Conservation (phyloP, 2,888 invertebrate species). For the Prostheceraeus crozeri region DNA sequence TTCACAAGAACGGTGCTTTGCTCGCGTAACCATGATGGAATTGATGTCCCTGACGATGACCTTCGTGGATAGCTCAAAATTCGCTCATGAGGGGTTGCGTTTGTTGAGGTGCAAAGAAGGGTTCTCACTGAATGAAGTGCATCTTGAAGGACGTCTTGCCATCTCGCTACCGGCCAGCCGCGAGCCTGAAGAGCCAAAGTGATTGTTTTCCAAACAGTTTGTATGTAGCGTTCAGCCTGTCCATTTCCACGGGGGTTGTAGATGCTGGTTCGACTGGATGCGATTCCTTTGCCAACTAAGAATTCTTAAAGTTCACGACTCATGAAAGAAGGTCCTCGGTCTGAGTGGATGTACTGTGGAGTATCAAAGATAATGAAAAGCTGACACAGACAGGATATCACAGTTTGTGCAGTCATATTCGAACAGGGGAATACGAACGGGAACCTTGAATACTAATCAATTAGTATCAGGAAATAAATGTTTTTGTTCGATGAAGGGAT, state of each 20-base stretch:
- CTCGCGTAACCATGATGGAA: constrained; percentile 25
- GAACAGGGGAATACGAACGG: constrained; percentile 40
- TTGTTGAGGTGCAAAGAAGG: constrained; percentile 32
- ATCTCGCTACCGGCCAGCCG: neutral
- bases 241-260: constrained; percentile 40
- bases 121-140: constrained; percentile 29
- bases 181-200: constrained; percentile 28
- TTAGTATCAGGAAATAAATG: constrained; percentile 39
- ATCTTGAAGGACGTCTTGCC: constrained; percentile 22
- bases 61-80: constrained; percentile 17
- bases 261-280: constrained; percentile 40
- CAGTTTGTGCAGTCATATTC: constrained; percentile 35
- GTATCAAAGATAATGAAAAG: constrained; percentile 40
- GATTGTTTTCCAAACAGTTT: constrained; percentile 30
- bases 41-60: constrained; percentile 4
- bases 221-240: constrained; percentile 26
- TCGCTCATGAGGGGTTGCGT: constrained; percentile 28
- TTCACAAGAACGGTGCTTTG: constrained; percentile 17
- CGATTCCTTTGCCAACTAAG: constrained; percentile 2
- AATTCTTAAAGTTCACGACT: neutral
- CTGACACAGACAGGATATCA: constrained; percentile 34
- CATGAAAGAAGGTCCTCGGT: constrained; percentile 3
- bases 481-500: constrained; percentile 37
- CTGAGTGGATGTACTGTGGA: constrained; percentile 31
- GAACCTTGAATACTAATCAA: constrained; percentile 41